Conservation (phyloP, 2,797 vertebrate species). For the Ibycter americanus region DNA sequence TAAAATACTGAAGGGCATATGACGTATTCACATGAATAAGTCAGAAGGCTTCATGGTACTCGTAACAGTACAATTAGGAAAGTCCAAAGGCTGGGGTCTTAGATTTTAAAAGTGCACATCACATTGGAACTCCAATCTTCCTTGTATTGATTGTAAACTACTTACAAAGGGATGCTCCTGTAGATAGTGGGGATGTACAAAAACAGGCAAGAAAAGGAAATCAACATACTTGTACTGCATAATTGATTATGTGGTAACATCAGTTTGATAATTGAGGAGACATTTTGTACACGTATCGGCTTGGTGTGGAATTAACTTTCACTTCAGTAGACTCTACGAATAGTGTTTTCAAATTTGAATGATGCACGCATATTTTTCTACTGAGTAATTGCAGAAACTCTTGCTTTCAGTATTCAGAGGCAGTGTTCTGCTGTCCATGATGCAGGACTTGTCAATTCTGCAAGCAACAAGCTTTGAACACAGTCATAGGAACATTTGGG, state of each 20-base stretch:
- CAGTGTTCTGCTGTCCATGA: neutral
- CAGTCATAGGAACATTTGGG: conserved; percentile 6
- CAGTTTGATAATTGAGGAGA: conserved; percentile 9
- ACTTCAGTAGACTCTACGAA: neutral
- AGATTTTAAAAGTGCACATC: neutral
- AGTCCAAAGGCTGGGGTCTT: neutral
- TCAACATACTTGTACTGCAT: neutral
- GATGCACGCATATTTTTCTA: neutral
- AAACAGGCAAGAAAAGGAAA: conserved; percentile 11
- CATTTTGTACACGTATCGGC: neutral
- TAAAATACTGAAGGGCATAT: conserved; percentile 24
- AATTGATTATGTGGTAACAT: neutral
- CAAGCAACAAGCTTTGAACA: conserved; percentile 2
- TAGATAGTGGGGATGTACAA: neutral
- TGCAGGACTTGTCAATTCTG: conserved; percentile 3
- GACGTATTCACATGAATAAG: conserved; percentile 1
- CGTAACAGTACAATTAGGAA: neutral
- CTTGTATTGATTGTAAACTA: neutral
- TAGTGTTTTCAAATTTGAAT: neutral
- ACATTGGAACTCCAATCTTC: neutral
- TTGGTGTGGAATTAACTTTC: neutral
- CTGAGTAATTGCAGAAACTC: neutral
- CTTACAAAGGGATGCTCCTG: neutral
- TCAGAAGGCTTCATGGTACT: neutral
- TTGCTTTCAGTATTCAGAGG: neutral